Conservation (phyloP, 2,888 invertebrate species). For the Calameuta pallipes region DNA sequence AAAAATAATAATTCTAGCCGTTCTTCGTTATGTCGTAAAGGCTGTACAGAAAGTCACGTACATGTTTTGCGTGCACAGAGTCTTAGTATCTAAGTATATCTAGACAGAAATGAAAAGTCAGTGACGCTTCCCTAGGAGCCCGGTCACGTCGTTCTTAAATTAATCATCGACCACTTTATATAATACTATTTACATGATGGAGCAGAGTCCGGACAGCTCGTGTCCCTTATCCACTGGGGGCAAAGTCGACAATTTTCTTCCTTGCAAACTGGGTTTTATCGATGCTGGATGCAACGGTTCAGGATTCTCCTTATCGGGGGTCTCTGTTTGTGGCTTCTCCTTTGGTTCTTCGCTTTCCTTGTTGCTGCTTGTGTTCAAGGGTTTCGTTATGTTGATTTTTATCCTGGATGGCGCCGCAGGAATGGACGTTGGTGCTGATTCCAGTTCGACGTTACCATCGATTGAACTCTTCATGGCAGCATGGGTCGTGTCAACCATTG, state of each 20-base stretch:
- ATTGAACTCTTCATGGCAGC: conserved; percentile 75
- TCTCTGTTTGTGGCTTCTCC: conserved; percentile 53
- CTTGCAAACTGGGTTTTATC: conserved; percentile 76
- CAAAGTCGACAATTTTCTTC: conserved; percentile 76
- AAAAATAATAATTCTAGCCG: conserved; percentile 3
- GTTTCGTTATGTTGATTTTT: conserved; percentile 85
- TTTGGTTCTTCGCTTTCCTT: conserved; percentile 58
- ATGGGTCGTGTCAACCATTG: conserved; percentile 69
- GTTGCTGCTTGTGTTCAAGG: conserved; percentile 61
- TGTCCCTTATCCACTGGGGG: conserved; percentile 80
- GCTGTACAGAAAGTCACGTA: conserved; percentile 46
- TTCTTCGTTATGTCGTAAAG: conserved; percentile 43
- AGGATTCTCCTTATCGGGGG: conserved; percentile 62
- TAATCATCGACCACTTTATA: neutral
- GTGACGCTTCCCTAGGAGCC: neutral
- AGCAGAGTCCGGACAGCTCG: conserved; percentile 88
- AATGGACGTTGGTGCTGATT: conserved; percentile 67
- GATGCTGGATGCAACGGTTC: conserved; percentile 53
- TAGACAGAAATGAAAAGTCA: neutral
- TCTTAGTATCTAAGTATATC: neutral
- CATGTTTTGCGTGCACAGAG: conserved; percentile 6
- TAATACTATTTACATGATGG: conserved; percentile 77
- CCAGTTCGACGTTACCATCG: conserved; percentile 82
- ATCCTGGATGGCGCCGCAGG: conserved; percentile 69
- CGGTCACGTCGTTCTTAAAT: neutral